A percentile compares a stretch with the other conserved stretches of the same genome.
These are phyloP conservation scores for Catharus fuscescens DNA, from an alignment of 2,113 vertebrate species.

Conservation along the genomic window DNA sequence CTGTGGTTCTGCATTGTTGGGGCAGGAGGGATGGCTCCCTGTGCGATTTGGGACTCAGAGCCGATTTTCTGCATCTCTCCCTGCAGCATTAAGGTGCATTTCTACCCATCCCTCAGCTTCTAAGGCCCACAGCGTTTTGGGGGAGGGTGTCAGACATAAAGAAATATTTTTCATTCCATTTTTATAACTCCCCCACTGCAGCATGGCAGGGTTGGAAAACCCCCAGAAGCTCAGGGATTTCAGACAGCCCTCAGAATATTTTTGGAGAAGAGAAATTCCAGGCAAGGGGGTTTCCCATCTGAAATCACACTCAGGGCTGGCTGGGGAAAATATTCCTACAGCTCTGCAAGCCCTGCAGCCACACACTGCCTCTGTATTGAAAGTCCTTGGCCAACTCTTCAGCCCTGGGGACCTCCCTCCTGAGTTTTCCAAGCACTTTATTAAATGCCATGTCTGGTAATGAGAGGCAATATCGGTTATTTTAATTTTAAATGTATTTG, in stretches of 20 bases:
- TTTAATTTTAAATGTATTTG: background rate
- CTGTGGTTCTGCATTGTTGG: rapidly evolving
- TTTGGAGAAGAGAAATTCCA: background rate
- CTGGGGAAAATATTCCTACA: background rate
- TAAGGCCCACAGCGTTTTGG: rapidly evolving
- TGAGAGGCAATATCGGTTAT: background rate
- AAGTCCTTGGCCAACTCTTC: background rate
- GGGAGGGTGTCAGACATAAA: background rate
- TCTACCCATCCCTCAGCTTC: background rate
- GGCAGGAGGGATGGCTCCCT: background rate
- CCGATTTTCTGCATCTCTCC: background rate
- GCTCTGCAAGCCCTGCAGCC: background rate
- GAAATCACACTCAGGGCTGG: background rate
- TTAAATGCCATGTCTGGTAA: background rate
- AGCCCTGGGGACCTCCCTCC: background rate
- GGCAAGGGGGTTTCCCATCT: background rate
- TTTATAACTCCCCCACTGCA: background rate
- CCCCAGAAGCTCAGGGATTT: background rate
- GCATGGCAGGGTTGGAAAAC: background rate
- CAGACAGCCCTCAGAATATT: background rate
- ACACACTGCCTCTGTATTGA: background rate
- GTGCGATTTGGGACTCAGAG: background rate
- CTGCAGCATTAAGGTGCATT: background rate
- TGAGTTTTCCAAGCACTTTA: background rate
- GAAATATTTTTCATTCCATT: background rate